These are phyloP conservation scores for Limnodromus scolopaceus DNA, from an alignment of 2,797 vertebrate species.

Conservation along the genomic window DNA sequence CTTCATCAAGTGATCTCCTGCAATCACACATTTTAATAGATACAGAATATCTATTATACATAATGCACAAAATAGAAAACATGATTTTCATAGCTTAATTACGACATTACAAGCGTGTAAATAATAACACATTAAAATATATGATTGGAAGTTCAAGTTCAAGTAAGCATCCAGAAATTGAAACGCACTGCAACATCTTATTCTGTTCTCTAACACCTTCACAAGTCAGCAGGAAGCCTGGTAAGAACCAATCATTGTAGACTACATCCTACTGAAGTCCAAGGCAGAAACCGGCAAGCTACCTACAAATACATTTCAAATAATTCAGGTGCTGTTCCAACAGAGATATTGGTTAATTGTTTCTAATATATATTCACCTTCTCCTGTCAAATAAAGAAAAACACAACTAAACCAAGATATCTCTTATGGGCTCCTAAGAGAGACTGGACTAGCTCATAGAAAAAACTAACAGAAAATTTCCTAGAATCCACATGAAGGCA, in stretches of 20 bases:
- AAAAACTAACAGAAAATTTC: neutral
- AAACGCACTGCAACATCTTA: neutral
- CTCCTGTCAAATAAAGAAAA: neutral
- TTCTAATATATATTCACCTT: neutral
- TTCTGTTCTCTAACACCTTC: neutral
- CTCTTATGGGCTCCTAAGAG: neutral
- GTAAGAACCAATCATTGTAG: neutral
- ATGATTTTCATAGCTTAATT: neutral
- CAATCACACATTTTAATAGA: neutral
- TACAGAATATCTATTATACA: too few relatives aligned
- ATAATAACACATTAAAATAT: neutral
- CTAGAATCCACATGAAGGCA: neutral
- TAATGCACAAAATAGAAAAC: neutral
- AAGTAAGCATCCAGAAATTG: neutral
- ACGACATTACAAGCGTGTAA: neutral
- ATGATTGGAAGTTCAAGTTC: neutral
- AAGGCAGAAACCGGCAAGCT: neutral
- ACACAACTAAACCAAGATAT: neutral
- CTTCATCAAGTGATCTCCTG: neutral
- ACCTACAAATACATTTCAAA: neutral
- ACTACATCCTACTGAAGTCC: neutral
- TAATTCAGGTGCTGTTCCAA: neutral
- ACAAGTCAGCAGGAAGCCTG: neutral
- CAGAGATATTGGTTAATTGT: neutral
- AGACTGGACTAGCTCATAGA: neutral